Evolutionary conservation across 2,113 vertebrate species (phyloP).

Genomic region (Nymphicus hollandicus): DNA sequence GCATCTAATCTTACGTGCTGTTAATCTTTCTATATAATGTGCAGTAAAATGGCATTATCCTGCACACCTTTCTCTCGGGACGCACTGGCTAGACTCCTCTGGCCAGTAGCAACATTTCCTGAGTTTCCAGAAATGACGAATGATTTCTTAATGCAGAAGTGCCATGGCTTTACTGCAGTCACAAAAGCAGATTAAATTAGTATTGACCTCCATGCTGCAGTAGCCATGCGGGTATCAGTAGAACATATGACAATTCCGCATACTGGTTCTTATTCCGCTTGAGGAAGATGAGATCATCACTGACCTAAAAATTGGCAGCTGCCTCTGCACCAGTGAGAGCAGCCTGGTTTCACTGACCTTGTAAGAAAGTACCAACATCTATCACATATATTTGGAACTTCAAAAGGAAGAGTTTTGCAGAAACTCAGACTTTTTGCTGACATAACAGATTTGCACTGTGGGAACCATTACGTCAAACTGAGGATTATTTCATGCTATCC

Average conservation of each 20-base stretch:
- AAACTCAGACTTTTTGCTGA: not conserved
- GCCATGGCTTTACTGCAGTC: constrained; percentile 41
- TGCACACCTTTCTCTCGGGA: not conserved
- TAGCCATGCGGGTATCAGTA: not conserved
- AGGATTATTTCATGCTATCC: not conserved
- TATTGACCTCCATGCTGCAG: constrained; percentile 59
- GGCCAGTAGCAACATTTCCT: constrained; percentile 17
- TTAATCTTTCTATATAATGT: not conserved
- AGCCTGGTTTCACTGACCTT: constrained; percentile 37
- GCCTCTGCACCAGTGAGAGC: constrained; percentile 13
- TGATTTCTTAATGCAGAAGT: constrained; percentile 52
- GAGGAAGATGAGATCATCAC: constrained; percentile 60
- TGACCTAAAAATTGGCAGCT: constrained; percentile 68
- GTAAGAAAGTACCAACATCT: constrained; percentile 15
- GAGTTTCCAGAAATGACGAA: constrained; percentile 53
- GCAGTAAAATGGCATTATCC: constrained; percentile 15
- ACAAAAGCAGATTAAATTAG: constrained; percentile 62
- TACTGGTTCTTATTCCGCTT: constrained; percentile 30
- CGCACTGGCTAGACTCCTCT: not conserved
- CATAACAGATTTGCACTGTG: not conserved
- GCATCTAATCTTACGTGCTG: not conserved
- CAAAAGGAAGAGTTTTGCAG: constrained; percentile 7
- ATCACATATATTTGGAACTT: not conserved
- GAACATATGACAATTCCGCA: not conserved
- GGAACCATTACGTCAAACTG: not conserved